phyloP scores from a whole-genome alignment of 2,797 vertebrate genomes.

The Cyprinodon diabolis region DNA sequence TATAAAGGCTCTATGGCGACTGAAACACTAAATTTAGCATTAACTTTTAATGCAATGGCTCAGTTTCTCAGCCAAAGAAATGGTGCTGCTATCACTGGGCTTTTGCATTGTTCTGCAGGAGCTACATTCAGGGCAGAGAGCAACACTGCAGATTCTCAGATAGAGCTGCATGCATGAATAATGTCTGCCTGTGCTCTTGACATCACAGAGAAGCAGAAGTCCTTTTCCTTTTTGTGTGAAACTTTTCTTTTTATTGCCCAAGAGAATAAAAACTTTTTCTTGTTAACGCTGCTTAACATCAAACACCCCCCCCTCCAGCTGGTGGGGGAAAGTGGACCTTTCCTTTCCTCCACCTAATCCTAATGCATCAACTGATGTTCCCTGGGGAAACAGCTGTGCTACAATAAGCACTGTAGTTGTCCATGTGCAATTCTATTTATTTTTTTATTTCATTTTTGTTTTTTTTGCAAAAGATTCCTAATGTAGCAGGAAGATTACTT shows the following conservation, averaged over 20 bases:
- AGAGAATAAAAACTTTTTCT: conserved; percentile 7
- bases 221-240: conserved; percentile 3
- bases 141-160: conserved; percentile 17
- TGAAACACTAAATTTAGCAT: conserved; percentile 3
- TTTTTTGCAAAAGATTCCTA: neutral
- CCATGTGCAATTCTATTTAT: neutral
- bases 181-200: conserved; percentile 16
- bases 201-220: conserved; percentile 20
- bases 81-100: conserved; percentile 10
- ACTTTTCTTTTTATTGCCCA: neutral
- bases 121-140: conserved; percentile 17
- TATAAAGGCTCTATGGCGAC: conserved; percentile 1
- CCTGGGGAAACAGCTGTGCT: conserved; percentile 27
- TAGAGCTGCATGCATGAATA: conserved; percentile 16
- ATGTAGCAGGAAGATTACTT: neutral
- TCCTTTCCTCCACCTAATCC: conserved; percentile 12
- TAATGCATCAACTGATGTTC: conserved; percentile 26
- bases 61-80: neutral
- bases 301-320: neutral
- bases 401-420: conserved; percentile 31
- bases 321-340: conserved; percentile 2
- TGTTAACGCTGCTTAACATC: conserved; percentile 19
- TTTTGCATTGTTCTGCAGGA: conserved; percentile 21
- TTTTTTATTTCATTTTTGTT: neutral
- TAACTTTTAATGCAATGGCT: neutral